A percentile compares a stretch with the other conserved stretches of the same genome.
phyloP scores from a whole-genome alignment of 2,888 invertebrate species.

The Trachelus tabidus region DNA sequence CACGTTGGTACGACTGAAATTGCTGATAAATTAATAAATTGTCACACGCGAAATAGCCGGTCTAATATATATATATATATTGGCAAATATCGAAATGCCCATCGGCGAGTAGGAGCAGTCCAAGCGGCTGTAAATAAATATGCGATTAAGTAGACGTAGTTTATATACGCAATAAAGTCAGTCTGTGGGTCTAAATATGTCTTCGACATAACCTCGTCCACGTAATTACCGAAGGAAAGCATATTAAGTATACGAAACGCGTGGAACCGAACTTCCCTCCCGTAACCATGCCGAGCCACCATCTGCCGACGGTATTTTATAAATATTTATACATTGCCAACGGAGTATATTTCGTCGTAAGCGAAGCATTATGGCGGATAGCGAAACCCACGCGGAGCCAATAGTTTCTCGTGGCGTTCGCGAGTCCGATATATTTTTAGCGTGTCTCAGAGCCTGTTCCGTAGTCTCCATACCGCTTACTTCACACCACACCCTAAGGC shows the following conservation, averaged over 20 bases:
- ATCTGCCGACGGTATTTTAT: conserved; percentile 57
- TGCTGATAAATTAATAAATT: too few species aligned
- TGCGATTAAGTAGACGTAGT: background rate
- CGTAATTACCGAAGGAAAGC: conserved; percentile 4
- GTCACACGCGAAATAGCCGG: too few species aligned
- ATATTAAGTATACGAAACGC: conserved; percentile 8
- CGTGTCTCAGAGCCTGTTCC: conserved; percentile 23
- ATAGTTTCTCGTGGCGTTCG: conserved; percentile 18
- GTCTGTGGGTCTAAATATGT: conserved; percentile 1
- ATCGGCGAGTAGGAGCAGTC: background rate
- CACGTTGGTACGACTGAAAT: too few species aligned
- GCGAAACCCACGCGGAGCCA: conserved; percentile 20
- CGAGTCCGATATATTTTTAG: conserved; percentile 42
- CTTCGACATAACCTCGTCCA: conserved; percentile 7
- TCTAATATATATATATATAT: too few species aligned
- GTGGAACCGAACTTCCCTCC: conserved; percentile 3
- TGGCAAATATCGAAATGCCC: background rate
- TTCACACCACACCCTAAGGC: background rate
- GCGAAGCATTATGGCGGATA: conserved; percentile 3
- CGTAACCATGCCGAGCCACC: conserved; percentile 30
- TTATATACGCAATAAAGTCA: background rate
- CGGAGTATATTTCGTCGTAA: conserved; percentile 50
- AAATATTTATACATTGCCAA: conserved; percentile 50
- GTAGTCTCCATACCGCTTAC: conserved; percentile 5
- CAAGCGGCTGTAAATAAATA: background rate